Percentiles rank a stretch among this genome's conserved stretches.
Evolutionary conservation across 2,113 vertebrate species (phyloP).

Genomic region (Hoplias malabaricus): DNA sequence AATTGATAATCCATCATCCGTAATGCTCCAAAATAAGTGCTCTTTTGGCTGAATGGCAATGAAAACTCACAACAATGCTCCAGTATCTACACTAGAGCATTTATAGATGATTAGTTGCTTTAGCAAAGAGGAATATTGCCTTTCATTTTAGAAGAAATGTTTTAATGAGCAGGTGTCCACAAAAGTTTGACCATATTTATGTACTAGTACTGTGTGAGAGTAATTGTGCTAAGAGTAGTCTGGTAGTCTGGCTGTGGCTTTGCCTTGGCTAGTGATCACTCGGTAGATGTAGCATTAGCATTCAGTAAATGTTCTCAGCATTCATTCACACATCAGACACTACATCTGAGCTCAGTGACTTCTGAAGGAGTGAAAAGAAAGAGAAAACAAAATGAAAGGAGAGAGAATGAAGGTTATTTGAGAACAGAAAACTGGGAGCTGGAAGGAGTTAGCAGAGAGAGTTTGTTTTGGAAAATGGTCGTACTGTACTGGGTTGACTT

Average conservation of each 20-base stretch:
- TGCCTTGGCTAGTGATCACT: constrained; percentile 55
- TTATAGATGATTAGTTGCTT: too few species aligned
- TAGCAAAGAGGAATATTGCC: too few species aligned
- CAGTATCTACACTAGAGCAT: too few species aligned
- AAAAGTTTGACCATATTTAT: too few species aligned
- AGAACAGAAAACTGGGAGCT: constrained; percentile 4
- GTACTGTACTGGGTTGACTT: background rate
- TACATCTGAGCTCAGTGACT: constrained; percentile 29
- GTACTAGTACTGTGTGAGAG: too few species aligned
- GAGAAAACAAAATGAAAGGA: background rate
- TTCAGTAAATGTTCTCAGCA: constrained; percentile 53
- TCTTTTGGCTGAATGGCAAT: too few species aligned
- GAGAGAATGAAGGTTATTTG: background rate
- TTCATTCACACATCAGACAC: constrained; percentile 43
- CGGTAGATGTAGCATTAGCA: constrained; percentile 49
- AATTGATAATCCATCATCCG: too few species aligned
- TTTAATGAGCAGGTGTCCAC: too few species aligned
- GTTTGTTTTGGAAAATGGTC: constrained; percentile 16
- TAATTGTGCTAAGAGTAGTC: background rate
- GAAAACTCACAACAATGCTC: too few species aligned
- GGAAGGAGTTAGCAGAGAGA: background rate
- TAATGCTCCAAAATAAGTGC: too few species aligned
- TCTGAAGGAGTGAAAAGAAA: background rate
- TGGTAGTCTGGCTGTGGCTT: constrained; percentile 45
- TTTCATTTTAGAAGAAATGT: too few species aligned